Evolutionary conservation across 2,888 invertebrate species (phyloP).

Genomic region (Hypomecis punctinalis): DNA sequence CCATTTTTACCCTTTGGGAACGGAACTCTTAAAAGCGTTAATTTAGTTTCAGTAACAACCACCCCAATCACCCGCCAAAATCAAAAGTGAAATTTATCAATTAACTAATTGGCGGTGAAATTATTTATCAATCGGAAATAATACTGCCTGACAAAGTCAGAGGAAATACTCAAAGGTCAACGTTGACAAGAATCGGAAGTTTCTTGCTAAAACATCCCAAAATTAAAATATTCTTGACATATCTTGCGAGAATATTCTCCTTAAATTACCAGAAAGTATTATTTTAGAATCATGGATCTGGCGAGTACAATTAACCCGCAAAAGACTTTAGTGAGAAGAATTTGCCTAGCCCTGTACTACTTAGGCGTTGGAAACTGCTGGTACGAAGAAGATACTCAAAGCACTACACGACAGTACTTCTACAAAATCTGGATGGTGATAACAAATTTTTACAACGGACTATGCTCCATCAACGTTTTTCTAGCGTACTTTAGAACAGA

Average conservation of each 20-base stretch:
- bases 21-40: not conserved
- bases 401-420: not conserved
- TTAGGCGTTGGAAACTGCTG: conserved; percentile 60
- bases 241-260: too few relatives aligned
- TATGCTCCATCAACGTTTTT: not conserved
- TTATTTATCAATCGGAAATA: not conserved
- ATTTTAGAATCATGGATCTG: conserved; percentile 4
- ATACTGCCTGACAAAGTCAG: not conserved
- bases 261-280: too few relatives aligned
- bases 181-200: not conserved
- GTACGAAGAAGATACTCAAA: conserved; percentile 50
- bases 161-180: not conserved
- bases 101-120: not conserved
- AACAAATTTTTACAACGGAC: not conserved
- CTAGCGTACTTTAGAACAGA: conserved; percentile 1
- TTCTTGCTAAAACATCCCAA: too few relatives aligned
- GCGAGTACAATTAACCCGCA: conserved; percentile 47
- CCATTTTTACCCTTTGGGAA: not conserved
- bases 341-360: conserved; percentile 55
- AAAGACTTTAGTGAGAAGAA: conserved; percentile 54
- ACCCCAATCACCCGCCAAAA: not conserved
- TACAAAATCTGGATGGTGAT: not conserved
- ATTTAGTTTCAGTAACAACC: not conserved
- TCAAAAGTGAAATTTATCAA: not conserved
- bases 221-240: too few relatives aligned